phyloP scores from a whole-genome alignment of 2,113 vertebrate species.

The Peromyscus maniculatus region DNA sequence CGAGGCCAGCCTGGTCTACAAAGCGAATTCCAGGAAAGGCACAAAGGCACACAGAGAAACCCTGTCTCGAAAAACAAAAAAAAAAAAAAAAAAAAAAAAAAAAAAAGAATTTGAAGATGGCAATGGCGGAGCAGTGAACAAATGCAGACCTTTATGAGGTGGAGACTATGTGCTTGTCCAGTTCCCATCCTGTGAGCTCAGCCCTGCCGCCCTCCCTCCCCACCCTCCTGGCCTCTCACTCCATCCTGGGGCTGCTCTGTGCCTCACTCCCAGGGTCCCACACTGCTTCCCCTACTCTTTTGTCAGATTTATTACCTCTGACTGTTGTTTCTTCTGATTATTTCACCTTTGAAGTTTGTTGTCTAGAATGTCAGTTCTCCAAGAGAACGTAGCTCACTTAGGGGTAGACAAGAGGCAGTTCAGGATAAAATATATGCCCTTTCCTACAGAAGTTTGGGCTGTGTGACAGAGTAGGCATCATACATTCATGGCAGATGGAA shows the following conservation, averaged over 20 bases:
- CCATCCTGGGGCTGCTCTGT: background rate
- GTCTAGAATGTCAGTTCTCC: background rate
- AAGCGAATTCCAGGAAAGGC: too few relatives aligned
- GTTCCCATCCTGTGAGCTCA: background rate
- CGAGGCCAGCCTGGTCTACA: too few relatives aligned
- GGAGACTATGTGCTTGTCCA: background rate
- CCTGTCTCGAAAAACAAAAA: too few relatives aligned
- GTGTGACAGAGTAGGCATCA: background rate
- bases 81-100: too few relatives aligned
- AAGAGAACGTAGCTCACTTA: background rate
- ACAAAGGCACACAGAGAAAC: too few relatives aligned
- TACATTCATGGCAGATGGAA: constrained; percentile 29
- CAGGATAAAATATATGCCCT: background rate
- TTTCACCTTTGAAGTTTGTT: background rate
- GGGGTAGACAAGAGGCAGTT: background rate
- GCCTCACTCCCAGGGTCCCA: background rate
- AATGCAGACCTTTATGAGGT: background rate
- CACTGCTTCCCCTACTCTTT: background rate
- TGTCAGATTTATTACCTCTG: constrained; percentile 9
- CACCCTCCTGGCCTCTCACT: background rate
- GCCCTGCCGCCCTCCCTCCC: background rate
- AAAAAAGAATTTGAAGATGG: background rate
- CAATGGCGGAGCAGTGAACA: background rate
- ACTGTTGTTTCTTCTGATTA: background rate
- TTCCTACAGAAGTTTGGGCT: background rate